phyloP scores from a whole-genome alignment of 2,113 vertebrate genomes.

The Otocyon megalotis region DNA sequence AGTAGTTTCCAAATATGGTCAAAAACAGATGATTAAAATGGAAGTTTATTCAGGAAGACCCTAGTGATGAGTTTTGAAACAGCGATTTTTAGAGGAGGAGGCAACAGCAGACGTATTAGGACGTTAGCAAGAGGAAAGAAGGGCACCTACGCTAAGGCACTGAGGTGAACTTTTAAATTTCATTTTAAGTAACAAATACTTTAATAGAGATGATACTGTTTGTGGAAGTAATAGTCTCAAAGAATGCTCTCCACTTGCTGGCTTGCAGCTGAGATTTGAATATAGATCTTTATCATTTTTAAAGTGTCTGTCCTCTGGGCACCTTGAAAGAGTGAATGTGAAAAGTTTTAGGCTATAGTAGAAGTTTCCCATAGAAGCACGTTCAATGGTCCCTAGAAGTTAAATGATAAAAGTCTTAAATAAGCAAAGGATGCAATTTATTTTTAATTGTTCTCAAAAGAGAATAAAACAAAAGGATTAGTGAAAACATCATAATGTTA shows the following conservation, averaged over 20 bases:
- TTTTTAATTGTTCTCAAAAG: constrained; percentile 9
- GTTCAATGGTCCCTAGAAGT: background rate
- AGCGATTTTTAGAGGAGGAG: background rate
- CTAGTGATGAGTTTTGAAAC: background rate
- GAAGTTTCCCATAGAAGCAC: background rate
- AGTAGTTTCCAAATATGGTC: background rate
- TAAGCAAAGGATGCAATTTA: background rate
- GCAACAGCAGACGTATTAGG: background rate
- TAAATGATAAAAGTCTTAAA: background rate
- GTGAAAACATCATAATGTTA: background rate
- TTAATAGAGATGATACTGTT: background rate
- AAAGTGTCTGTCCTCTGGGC: background rate
- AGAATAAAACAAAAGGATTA: background rate
- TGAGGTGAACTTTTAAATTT: background rate
- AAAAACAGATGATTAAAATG: background rate
- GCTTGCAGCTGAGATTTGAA: background rate
- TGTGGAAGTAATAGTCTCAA: background rate
- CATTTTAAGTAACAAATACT: background rate
- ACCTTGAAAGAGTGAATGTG: background rate
- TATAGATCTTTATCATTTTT: background rate
- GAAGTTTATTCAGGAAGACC: background rate
- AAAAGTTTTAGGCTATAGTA: background rate
- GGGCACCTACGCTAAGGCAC: background rate
- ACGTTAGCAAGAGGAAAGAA: background rate
- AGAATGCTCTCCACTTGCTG: background rate